Evolutionary conservation across 2,113 vertebrate species (phyloP), one percentile per base, ranked within the genome.

Genomic region (Ammodytes marinus): DNA sequence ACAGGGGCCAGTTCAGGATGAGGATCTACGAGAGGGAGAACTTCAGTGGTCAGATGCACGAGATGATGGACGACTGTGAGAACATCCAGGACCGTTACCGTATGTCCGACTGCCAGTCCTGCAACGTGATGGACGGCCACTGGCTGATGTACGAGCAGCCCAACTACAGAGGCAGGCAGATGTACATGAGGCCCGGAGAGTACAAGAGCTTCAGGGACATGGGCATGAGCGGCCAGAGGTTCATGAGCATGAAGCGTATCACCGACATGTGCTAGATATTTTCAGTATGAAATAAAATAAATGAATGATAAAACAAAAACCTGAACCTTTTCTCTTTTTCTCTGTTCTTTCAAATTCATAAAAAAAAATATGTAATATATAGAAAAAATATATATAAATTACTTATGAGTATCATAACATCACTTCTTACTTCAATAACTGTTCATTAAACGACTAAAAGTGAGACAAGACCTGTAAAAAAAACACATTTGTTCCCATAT

Each of bases 61-160:
- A 92, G 82, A 49, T 92, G 82, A 83, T 73, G 71, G 87, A 92
- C 0, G 87, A 92, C 79, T 89, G 89, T 0, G 91, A 92, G 19
- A 82, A 11, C 87, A 88, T 92, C 78, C 0, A 2, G 87, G 91
- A 92, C 17, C 91, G 86, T 9, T 83, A 80, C 75, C 88, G 80
- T 8, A 91, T 91, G 90, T 60, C 19, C 7, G 83, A 90, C 45
- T 90, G 88, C 80, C 4, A 37, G 90, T 91, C 90, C 88, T 74
- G 63, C 55, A 0, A 92, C 0, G 92, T 93, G 87, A 84, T 89
- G 87, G 92, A 93, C 8, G 92, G 92, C 19, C 92, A 92, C 87
- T 93, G 92, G 92, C 87, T 93, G 91, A 86, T 92, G 88, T 93
- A 88, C 6, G 91, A 93, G 91, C 91, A 91, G 81, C 71, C 88